Conservation (phyloP, 2,113 vertebrate genomes). For the Candoia aspera region DNA sequence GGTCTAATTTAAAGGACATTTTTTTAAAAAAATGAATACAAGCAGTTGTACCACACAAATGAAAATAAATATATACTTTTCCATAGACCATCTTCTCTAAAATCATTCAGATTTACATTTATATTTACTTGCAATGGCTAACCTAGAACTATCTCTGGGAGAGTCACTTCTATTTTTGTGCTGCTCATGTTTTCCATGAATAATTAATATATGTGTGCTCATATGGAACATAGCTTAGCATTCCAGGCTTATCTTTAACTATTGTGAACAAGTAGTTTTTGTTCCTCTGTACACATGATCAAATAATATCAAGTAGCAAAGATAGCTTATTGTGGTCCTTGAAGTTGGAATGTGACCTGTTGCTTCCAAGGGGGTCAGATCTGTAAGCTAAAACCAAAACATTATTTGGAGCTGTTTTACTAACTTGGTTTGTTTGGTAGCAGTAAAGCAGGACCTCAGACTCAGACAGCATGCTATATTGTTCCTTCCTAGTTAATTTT, state of each 20-base stretch:
- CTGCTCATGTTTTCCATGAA: neutral
- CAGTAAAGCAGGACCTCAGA: neutral
- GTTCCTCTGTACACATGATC: neutral
- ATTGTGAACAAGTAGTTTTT: neutral
- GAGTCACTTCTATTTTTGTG: neutral
- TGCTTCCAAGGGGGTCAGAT: neutral
- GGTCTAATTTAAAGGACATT: constrained; percentile 22
- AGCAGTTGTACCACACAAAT: neutral
- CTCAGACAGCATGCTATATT: no score
- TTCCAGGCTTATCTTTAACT: neutral
- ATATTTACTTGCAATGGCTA: constrained; percentile 37
- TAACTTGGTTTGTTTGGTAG: neutral
- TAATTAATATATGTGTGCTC: neutral
- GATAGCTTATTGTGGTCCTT: neutral
- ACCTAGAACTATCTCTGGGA: constrained; percentile 42
- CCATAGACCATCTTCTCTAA: constrained; percentile 4
- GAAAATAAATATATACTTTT: neutral
- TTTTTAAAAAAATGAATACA: neutral
- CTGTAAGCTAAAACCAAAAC: neutral
- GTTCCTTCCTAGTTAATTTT: neutral
- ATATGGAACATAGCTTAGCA: neutral
- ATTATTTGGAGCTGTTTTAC: neutral
- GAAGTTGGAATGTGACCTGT: neutral
- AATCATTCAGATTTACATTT: constrained; percentile 40
- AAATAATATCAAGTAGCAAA: neutral